Percentiles rank a stretch among this genome's conserved stretches.
Conservation (phyloP, 1,140 invertebrate genomes). For the Sycophaga agraensis region DNA sequence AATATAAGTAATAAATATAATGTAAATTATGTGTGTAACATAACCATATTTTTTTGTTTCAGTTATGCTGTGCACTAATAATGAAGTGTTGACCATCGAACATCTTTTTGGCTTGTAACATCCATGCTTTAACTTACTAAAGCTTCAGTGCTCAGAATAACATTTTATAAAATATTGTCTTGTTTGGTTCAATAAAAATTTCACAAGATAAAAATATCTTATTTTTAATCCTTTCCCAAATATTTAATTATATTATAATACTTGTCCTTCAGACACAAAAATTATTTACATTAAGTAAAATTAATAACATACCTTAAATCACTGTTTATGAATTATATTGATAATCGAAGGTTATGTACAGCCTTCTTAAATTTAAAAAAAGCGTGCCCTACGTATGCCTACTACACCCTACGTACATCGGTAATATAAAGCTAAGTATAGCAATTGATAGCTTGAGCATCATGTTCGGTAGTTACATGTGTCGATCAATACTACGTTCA, state of each 20-base stretch:
- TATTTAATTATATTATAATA: neutral
- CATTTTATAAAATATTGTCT: conserved; percentile 37
- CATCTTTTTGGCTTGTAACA: too few relatives aligned
- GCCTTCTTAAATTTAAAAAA: too few relatives aligned
- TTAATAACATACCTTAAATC: neutral
- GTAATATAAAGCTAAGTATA: too few relatives aligned
- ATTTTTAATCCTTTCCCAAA: neutral
- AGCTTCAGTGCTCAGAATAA: conserved; percentile 12
- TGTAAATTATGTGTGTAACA: too few relatives aligned
- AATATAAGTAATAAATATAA: too few relatives aligned
- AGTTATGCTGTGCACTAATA: too few relatives aligned
- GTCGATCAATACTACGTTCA: conserved; percentile 28
- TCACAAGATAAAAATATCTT: neutral
- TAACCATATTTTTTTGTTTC: too few relatives aligned
- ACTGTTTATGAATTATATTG: neutral
- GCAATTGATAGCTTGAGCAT: too few relatives aligned
- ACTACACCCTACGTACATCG: too few relatives aligned
- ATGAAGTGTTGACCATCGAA: too few relatives aligned
- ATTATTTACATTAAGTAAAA: neutral
- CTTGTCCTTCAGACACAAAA: neutral
- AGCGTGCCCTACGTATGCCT: too few relatives aligned
- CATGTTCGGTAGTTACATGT: conserved; percentile 21
- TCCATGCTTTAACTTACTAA: too few relatives aligned
- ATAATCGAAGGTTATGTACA: neutral
- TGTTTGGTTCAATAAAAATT: conserved; percentile 38